Percentiles rank a stretch among this genome's conserved stretches.
Conservation (phyloP, 2,888 invertebrate species). For the Polia nebulosa region DNA sequence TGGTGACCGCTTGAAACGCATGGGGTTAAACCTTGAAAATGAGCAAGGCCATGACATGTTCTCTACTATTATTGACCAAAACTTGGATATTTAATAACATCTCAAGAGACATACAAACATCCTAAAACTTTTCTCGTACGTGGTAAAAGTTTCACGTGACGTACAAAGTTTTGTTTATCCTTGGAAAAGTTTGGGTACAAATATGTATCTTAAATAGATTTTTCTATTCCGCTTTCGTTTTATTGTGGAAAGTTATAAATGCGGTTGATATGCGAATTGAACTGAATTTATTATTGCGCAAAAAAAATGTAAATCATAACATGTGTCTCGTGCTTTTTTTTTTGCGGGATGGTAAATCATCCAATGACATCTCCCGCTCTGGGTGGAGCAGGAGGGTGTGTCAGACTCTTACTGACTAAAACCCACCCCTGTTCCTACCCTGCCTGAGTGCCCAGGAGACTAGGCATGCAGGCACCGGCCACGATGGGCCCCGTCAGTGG, state of each 20-base stretch:
- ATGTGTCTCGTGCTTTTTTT: background rate
- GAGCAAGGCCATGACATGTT: background rate
- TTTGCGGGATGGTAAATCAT: no score
- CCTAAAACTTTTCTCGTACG: conserved; percentile 21
- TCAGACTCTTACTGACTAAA: no score
- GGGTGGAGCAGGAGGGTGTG: no score
- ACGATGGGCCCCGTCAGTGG: no score
- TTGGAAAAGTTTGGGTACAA: conserved; percentile 28
- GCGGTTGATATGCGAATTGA: background rate
- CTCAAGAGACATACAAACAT: conserved; percentile 12
- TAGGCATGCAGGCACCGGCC: no score
- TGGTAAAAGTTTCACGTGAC: conserved; percentile 40
- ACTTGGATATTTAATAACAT: conserved; percentile 1
- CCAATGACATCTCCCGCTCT: no score
- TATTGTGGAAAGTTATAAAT: conserved; percentile 17
- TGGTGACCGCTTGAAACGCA: no score
- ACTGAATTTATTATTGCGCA: background rate
- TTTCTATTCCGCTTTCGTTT: conserved; percentile 12
- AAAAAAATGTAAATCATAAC: background rate
- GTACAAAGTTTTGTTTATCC: conserved; percentile 37
- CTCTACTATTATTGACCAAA: conserved; percentile 2
- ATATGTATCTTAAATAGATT: conserved; percentile 29
- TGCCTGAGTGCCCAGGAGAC: no score
- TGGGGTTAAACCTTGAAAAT: no score
- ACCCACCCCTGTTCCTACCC: no score